Percentiles rank a stretch among this genome's conserved stretches.
Evolutionary conservation across 2,113 vertebrate genomes (phyloP).

Genomic region (Cairina moschata): DNA sequence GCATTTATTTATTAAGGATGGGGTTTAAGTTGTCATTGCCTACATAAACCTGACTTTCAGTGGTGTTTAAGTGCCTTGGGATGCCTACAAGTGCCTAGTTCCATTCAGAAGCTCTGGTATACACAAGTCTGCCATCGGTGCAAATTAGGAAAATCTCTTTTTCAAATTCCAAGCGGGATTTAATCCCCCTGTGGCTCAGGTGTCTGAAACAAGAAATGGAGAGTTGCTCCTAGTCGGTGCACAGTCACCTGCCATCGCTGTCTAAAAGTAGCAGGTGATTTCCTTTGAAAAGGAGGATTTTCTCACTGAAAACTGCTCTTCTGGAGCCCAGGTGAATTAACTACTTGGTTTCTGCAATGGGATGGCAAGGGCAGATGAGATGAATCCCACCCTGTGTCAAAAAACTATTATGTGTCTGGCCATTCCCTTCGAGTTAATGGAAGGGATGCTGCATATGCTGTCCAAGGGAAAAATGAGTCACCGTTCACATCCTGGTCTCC

Average conservation of each 20-base stretch:
- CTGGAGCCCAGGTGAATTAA: background rate
- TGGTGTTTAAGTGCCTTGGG: background rate
- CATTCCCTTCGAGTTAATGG: slow-evolving; percentile 34
- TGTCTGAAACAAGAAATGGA: background rate
- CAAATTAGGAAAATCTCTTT: background rate
- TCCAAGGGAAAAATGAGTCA: slow-evolving; percentile 52
- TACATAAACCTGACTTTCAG: background rate
- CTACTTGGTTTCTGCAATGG: background rate
- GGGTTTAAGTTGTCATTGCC: background rate
- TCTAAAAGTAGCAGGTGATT: background rate
- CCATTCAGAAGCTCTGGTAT: background rate
- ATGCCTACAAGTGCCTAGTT: background rate
- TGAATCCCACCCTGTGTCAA: background rate
- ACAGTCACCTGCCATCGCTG: background rate
- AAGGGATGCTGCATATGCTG: slow-evolving; percentile 37
- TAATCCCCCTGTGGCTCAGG: background rate
- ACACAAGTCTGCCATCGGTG: background rate
- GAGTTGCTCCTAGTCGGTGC: background rate
- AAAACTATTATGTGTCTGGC: background rate
- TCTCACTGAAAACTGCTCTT: background rate
- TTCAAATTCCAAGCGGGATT: background rate
- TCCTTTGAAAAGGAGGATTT: background rate
- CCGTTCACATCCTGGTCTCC: slow-evolving; percentile 26
- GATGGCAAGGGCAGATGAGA: slow-evolving; percentile 29
- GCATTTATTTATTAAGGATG: background rate